A percentile compares a stretch with the other conserved stretches of the same genome.
phyloP scores from a whole-genome alignment of 2,797 vertebrate species.

The Malurus leucopterus region DNA sequence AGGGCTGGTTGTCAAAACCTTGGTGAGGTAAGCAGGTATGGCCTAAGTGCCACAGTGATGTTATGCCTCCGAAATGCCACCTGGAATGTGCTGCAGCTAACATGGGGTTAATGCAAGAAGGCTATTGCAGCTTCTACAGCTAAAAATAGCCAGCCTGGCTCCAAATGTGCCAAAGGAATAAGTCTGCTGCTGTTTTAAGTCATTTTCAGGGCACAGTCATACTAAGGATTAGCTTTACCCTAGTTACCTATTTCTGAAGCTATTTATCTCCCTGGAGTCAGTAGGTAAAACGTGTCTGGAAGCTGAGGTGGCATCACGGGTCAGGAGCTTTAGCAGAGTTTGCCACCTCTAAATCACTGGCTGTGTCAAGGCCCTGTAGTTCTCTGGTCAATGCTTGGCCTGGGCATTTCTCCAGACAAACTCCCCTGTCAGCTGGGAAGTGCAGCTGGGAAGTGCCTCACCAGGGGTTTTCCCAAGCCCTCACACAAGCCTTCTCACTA shows the following conservation, averaged over 20 bases:
- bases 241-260: constrained; percentile 52
- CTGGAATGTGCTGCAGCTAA: neutral
- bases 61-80: neutral
- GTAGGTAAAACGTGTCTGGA: neutral
- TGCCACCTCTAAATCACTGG: neutral
- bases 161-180: neutral
- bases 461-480: neutral
- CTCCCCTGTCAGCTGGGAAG: neutral
- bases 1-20: neutral
- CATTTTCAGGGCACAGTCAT: constrained; percentile 10
- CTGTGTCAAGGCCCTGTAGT: neutral
- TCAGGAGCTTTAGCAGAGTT: neutral
- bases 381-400: neutral
- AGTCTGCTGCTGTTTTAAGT: constrained; percentile 37
- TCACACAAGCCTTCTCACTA: neutral
- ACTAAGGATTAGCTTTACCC: constrained; percentile 37
- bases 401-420: neutral
- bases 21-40: neutral
- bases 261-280: constrained; percentile 35
- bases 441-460: neutral
- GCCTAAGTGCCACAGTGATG: neutral
- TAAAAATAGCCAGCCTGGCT: constrained; percentile 28
- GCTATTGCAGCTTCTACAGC: neutral
- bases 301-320: accelerated
- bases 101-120: neutral